These are phyloP conservation scores for Spilosoma lubricipeda DNA, from an alignment of 2,888 invertebrate genomes.

Conservation along the genomic window DNA sequence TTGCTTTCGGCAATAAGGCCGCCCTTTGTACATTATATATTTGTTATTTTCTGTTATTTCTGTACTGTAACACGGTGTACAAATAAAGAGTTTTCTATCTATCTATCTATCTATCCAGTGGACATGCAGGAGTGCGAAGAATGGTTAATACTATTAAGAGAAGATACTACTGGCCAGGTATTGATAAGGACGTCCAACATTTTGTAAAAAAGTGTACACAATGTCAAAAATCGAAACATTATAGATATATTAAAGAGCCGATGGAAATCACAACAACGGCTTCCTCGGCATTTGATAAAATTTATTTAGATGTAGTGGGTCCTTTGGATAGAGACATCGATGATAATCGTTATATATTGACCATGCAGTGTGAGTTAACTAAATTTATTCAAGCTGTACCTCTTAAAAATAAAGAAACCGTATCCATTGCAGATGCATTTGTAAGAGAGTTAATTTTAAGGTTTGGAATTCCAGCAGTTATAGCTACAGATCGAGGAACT, in stretches of 20 bases:
- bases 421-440: slow-evolving; percentile 21
- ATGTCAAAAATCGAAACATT: slow-evolving; percentile 23
- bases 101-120: no score
- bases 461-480: slow-evolving; percentile 16
- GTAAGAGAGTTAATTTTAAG: slow-evolving; percentile 15
- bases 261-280: slow-evolving; percentile 24
- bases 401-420: slow-evolving; percentile 21
- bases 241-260: slow-evolving; percentile 8
- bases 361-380: slow-evolving; percentile 19
- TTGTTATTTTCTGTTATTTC: no score
- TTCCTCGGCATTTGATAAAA: slow-evolving; percentile 13
- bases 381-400: slow-evolving; percentile 19
- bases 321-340: slow-evolving; percentile 17
- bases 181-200: slow-evolving; percentile 15
- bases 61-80: no score
- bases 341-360: slow-evolving; percentile 12
- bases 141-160: slow-evolving; percentile 27
- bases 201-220: slow-evolving; percentile 22
- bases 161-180: no score
- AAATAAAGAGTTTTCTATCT: no score
- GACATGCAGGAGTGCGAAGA: slow-evolving; percentile 18
- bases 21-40: no score
- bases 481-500: slow-evolving; percentile 21
- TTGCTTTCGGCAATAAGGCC: no score
- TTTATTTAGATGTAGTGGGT: slow-evolving; percentile 24